These are phyloP conservation scores for Halictus ligatus DNA, from an alignment of 2,888 invertebrate genomes.

Conservation along the genomic window DNA sequence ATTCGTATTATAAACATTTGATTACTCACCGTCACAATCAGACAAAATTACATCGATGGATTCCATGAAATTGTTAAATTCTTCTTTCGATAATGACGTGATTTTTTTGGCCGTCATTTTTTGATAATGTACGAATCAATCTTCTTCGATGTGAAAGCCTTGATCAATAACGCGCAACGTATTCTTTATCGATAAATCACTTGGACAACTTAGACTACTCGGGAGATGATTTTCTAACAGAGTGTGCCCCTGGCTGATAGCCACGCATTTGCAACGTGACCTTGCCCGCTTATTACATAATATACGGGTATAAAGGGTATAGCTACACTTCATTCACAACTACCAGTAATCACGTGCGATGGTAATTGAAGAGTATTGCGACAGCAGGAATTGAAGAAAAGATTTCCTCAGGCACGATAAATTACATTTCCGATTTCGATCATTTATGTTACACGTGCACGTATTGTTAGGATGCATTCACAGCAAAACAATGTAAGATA, in stretches of 20 bases:
- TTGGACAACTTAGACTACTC: conserved; percentile 20
- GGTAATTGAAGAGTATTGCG: background rate
- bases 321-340: conserved; percentile 40
- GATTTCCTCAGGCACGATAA: background rate
- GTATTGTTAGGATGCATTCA: background rate
- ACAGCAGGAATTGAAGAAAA: background rate
- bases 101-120: conserved; percentile 85
- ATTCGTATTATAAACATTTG: background rate
- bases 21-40: conserved; percentile 72
- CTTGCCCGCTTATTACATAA: conserved; percentile 58
- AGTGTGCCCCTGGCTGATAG: background rate
- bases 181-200: conserved; percentile 16
- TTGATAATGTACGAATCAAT: conserved; percentile 14
- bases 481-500: background rate
- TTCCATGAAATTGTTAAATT: conserved; percentile 83
- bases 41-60: conserved; percentile 63
- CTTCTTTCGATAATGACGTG: conserved; percentile 86
- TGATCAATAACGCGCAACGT: background rate
- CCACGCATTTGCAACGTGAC: conserved; percentile 41
- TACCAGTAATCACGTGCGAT: conserved; percentile 31
- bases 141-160: background rate
- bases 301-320: conserved; percentile 33
- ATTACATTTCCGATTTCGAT: conserved; percentile 14
- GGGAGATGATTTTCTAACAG: conserved; percentile 16
- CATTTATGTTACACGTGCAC: background rate